Percentiles rank a stretch among this genome's conserved stretches.
These are phyloP conservation scores for Gobionotothen gibberifrons DNA, from an alignment of 2,797 vertebrate genomes.

Conservation along the genomic window DNA sequence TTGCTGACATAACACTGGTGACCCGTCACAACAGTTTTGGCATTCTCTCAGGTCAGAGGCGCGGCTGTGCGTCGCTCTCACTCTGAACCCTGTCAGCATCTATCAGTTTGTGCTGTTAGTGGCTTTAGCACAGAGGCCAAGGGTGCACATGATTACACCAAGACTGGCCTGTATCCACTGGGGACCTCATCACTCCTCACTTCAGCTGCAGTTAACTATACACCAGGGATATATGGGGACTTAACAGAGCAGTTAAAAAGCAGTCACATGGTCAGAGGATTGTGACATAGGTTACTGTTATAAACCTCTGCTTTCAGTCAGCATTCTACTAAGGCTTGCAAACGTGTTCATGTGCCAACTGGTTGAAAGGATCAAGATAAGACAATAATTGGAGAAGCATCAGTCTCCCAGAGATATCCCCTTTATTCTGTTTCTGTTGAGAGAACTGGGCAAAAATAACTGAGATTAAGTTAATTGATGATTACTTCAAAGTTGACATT, in stretches of 20 bases:
- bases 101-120: conserved; percentile 55
- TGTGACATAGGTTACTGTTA: conserved; percentile 6
- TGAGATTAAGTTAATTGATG: conserved; percentile 38
- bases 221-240: conserved; percentile 48
- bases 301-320: background rate
- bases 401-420: conserved; percentile 14
- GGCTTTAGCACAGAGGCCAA: conserved; percentile 41
- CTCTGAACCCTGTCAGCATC: conserved; percentile 70
- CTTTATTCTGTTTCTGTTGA: conserved; percentile 37
- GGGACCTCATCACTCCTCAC: conserved; percentile 53
- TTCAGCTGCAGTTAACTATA: conserved; percentile 46
- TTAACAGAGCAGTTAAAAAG: conserved; percentile 31
- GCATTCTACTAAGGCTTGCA: background rate
- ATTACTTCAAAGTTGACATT: conserved; percentile 34
- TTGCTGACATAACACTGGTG: conserved; percentile 43
- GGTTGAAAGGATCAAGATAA: conserved; percentile 33
- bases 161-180: conserved; percentile 16
- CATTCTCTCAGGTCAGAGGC: conserved; percentile 57
- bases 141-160: conserved; percentile 54
- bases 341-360: conserved; percentile 31
- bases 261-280: background rate
- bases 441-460: conserved; percentile 45
- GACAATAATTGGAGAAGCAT: conserved; percentile 19
- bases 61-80: conserved; percentile 46
- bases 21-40: conserved; percentile 35